Conservation (phyloP, 2,113 vertebrate genomes). For the Pachycephala philippinensis region DNA sequence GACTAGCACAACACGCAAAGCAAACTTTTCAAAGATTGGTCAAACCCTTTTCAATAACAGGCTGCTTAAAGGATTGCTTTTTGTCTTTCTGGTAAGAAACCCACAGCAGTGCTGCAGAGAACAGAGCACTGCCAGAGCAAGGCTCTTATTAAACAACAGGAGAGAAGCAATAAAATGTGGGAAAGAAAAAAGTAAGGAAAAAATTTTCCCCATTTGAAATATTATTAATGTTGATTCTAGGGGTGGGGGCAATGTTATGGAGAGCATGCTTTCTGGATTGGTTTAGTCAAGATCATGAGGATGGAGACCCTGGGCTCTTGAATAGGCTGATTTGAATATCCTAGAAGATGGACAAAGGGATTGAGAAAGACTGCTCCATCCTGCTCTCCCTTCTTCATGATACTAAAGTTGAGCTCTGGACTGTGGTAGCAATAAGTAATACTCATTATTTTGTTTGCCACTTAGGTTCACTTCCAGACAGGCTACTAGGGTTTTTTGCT, state of each 20-base stretch:
- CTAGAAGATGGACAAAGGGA: background rate
- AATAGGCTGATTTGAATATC: background rate
- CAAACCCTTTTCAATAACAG: background rate
- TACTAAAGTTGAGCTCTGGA: background rate
- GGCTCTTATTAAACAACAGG: background rate
- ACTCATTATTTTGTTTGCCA: background rate
- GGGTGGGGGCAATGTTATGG: background rate
- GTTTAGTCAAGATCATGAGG: background rate
- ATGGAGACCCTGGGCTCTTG: background rate
- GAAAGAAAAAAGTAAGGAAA: background rate
- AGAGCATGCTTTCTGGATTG: background rate
- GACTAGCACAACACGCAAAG: background rate
- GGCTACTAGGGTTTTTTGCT: background rate
- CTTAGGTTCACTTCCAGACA: background rate
- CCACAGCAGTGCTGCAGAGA: background rate
- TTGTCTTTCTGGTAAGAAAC: background rate
- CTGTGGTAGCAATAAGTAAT: background rate
- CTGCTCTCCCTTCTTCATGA: background rate
- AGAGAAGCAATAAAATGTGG: background rate
- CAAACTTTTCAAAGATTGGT: background rate
- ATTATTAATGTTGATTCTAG: background rate
- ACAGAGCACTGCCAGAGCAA: rapidly evolving
- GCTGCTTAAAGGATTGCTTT: background rate
- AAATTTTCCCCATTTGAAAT: background rate
- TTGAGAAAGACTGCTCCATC: background rate